Evolutionary conservation across 2,797 vertebrate genomes (phyloP).

Genomic region (Anolis apletophallus): DNA sequence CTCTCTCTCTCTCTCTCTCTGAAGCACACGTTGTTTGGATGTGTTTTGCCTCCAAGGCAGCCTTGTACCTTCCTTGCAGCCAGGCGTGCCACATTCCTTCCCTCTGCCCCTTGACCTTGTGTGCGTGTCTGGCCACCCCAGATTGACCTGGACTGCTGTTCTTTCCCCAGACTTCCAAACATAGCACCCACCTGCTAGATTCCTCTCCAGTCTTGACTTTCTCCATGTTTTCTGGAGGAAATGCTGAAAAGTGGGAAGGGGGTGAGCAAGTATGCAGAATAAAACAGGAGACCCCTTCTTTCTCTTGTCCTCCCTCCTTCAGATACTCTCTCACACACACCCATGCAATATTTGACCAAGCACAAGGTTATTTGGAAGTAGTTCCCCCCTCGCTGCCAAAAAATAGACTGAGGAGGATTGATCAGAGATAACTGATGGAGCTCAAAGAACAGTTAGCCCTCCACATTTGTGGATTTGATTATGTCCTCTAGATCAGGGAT

Average conservation of each 20-base stretch:
- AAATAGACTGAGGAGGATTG: not conserved
- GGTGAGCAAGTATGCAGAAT: not conserved
- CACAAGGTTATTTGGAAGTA: not conserved
- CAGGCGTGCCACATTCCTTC: not conserved
- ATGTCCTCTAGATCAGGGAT: too few species aligned
- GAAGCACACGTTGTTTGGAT: not conserved
- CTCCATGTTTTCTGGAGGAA: not conserved
- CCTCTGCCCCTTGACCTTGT: conserved; percentile 5
- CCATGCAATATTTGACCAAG: not conserved
- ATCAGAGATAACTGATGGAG: not conserved
- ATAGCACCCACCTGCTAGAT: conserved; percentile 23
- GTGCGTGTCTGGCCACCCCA: not conserved
- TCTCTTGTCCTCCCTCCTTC: not conserved
- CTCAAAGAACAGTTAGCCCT: too few species aligned
- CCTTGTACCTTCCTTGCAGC: not conserved
- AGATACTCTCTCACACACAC: not conserved
- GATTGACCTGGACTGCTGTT: not conserved
- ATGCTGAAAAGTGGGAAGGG: too few species aligned
- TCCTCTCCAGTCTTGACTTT: not conserved
- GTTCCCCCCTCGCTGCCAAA: not conserved
- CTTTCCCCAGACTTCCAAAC: conserved; percentile 18
- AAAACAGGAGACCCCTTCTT: not conserved
- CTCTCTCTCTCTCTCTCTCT: not conserved
- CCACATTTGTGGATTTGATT: too few species aligned
- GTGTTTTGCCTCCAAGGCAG: not conserved